Conservation (phyloP, 2,888 invertebrate species). For the Ormyrus labotus region DNA sequence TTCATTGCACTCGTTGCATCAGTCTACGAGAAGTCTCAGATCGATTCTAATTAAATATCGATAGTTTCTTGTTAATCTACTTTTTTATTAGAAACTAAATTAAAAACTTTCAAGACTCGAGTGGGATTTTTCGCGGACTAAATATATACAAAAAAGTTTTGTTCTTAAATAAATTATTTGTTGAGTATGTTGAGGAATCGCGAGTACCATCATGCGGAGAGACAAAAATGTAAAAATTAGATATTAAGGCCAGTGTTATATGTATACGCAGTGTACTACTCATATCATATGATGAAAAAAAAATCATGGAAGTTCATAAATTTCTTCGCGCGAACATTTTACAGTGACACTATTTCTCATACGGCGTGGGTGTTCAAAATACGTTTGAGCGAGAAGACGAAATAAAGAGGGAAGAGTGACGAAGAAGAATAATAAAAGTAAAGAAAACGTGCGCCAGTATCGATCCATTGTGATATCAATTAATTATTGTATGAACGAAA, state of each 20-base stretch:
- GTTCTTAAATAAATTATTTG: conserved; percentile 38
- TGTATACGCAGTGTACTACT: conserved; percentile 75
- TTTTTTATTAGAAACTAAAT: conserved; percentile 42
- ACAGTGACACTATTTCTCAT: conserved; percentile 59
- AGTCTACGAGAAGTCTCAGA: conserved; percentile 38
- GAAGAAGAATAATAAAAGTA: conserved; percentile 56
- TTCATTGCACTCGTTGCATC: conserved; percentile 31
- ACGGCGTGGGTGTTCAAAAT: conserved; percentile 53
- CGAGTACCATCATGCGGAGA: conserved; percentile 27
- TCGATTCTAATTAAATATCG: conserved; percentile 13
- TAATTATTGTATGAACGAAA: conserved; percentile 58
- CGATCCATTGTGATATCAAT: conserved; percentile 63
- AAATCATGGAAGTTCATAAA: conserved; percentile 53
- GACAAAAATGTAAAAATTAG: conserved; percentile 72
- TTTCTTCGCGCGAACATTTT: conserved; percentile 58
- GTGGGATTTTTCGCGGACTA: conserved; percentile 35
- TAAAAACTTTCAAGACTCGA: conserved; percentile 24
- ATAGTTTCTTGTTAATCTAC: conserved; percentile 48
- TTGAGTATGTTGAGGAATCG: conserved; percentile 10
- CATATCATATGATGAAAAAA: conserved; percentile 73
- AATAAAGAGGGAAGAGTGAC: conserved; percentile 56
- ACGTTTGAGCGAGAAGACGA: conserved; percentile 52
- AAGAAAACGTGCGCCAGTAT: conserved; percentile 61
- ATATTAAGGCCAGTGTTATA: conserved; percentile 75
- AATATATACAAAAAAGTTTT: conserved; percentile 32